A percentile compares a stretch with the other conserved stretches of the same genome.
Conservation (phyloP, 2,797 vertebrate genomes). For the Anniella stebbinsi region DNA sequence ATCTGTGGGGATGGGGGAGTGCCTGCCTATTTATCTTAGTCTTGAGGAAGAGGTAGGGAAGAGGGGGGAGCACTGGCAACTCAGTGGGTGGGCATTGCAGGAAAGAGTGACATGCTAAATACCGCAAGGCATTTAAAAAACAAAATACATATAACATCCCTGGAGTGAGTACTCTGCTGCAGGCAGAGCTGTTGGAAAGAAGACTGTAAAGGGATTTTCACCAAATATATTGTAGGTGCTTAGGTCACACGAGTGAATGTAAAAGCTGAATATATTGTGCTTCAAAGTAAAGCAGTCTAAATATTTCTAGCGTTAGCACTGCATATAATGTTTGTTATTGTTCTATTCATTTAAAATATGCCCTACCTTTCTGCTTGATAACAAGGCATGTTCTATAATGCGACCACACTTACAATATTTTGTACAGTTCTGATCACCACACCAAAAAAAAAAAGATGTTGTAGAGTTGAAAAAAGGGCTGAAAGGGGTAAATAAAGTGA, state of each 20-base stretch:
- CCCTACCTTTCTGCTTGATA: background rate
- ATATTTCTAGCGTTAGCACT: background rate
- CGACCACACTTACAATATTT: too few species aligned
- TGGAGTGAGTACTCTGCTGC: background rate
- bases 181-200: background rate
- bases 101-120: conserved; percentile 19
- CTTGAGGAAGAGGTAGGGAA: conserved; percentile 13
- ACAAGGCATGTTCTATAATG: background rate
- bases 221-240: background rate
- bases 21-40: conserved; percentile 47
- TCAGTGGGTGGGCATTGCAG: conserved; percentile 56
- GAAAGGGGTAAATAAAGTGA: too few species aligned
- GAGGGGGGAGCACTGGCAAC: conserved; percentile 43
- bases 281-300: background rate
- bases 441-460: too few species aligned
- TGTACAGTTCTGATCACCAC: too few species aligned
- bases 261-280: background rate
- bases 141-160: background rate
- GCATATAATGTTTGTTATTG: background rate
- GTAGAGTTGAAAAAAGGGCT: too few species aligned
- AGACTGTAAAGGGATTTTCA: background rate
- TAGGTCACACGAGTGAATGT: background rate
- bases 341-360: background rate
- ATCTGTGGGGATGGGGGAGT: conserved; percentile 22
- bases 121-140: conserved; percentile 47